Conservation (phyloP, 2,888 invertebrate species). For the Tuberolachnus salignus region DNA sequence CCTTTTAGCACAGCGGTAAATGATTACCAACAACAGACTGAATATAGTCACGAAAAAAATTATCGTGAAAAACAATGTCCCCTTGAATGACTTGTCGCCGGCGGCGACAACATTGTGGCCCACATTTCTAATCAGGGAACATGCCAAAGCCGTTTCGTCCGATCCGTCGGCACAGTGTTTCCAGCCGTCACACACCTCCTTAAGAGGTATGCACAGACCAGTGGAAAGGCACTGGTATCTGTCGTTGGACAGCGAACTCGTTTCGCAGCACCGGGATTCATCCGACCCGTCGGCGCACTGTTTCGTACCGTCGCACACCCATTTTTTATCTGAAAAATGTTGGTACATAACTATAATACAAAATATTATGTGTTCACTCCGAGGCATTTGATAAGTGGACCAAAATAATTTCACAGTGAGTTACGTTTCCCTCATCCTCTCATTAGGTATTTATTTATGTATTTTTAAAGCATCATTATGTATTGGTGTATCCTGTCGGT, state of each 20-base stretch:
- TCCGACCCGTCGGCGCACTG: slow-evolving; percentile 75
- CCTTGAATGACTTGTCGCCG: slow-evolving; percentile 42
- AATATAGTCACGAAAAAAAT: slow-evolving; percentile 63
- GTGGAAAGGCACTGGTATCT: slow-evolving; percentile 76
- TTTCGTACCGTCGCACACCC: slow-evolving; percentile 70
- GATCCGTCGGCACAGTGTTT: slow-evolving; percentile 81
- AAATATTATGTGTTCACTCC: too few species aligned
- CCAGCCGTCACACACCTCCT: slow-evolving; percentile 76
- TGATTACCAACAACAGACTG: slow-evolving; percentile 67
- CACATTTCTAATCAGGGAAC: slow-evolving; percentile 61
- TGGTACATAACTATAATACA: too few species aligned
- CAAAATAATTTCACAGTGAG: too few species aligned
- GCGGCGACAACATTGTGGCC: slow-evolving; percentile 59
- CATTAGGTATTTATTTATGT: too few species aligned
- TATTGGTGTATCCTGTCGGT: too few species aligned
- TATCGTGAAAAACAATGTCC: slow-evolving; percentile 39
- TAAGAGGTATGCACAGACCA: slow-evolving; percentile 73
- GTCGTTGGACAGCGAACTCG: slow-evolving; percentile 62
- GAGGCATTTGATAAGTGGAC: too few species aligned
- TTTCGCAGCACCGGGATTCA: slow-evolving; percentile 73
- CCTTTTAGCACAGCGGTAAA: slow-evolving; percentile 60
- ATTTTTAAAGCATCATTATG: too few species aligned
- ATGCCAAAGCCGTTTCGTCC: slow-evolving; percentile 75
- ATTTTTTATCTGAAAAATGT: slow-evolving; percentile 62
- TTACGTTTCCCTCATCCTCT: too few species aligned